These are phyloP conservation scores for Machaerirhynchus nigripectus DNA, from an alignment of 2,113 vertebrate genomes.

Conservation along the genomic window DNA sequence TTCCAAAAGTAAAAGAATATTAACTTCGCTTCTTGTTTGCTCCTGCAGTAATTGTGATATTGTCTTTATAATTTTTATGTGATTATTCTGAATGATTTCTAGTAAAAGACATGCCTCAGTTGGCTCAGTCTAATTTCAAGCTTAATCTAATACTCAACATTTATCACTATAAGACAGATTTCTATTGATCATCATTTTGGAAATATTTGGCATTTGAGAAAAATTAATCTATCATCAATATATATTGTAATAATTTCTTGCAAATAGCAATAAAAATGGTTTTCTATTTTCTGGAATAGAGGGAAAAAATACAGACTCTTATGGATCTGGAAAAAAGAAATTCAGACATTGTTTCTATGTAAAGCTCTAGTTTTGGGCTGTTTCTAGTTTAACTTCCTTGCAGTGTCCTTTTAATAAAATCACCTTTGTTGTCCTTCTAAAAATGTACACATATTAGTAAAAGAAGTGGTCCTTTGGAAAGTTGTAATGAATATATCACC, in stretches of 20 bases:
- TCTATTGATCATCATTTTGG: neutral
- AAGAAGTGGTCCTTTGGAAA: neutral
- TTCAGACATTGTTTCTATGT: accelerated
- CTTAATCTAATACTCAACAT: neutral
- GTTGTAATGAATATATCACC: neutral
- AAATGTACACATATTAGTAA: neutral
- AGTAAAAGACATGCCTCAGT: neutral
- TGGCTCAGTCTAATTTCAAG: neutral
- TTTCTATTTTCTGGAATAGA: neutral
- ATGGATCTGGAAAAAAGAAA: accelerated
- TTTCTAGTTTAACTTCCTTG: neutral
- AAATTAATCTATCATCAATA: neutral
- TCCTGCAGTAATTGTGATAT: neutral
- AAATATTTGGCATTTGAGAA: neutral
- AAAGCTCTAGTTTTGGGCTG: neutral
- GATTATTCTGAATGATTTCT: neutral
- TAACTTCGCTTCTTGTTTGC: neutral
- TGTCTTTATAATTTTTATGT: neutral
- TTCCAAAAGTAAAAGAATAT: neutral
- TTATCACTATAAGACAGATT: neutral
- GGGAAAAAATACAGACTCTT: neutral
- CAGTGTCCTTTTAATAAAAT: neutral
- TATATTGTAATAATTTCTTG: neutral
- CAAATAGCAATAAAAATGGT: neutral
- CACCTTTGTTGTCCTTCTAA: neutral